These are phyloP conservation scores for Tetraneura akinire DNA, from an alignment of 1,140 invertebrate species.

Conservation along the genomic window DNA sequence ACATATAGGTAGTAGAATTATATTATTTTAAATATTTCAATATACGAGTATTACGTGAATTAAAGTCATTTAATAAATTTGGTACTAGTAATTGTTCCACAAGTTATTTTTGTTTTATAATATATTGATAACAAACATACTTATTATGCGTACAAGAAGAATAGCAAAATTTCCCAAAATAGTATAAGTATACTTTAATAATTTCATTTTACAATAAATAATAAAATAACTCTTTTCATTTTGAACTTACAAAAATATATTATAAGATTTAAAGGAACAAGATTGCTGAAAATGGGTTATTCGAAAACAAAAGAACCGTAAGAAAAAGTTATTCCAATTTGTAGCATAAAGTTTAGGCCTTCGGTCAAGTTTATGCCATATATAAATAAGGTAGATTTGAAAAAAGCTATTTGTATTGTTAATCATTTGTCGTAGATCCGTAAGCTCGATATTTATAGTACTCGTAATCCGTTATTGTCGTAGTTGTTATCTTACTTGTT, in stretches of 20 bases:
- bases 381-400: slow-evolving; percentile 19
- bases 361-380: slow-evolving; percentile 6
- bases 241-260: neutral
- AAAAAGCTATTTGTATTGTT: slow-evolving; percentile 12
- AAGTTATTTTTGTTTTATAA: too few relatives aligned
- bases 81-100: too few relatives aligned
- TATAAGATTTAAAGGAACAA: neutral
- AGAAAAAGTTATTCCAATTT: slow-evolving; percentile 3
- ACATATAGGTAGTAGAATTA: too few relatives aligned
- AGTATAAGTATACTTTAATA: too few relatives aligned
- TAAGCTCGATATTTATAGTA: slow-evolving; percentile 16
- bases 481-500: neutral
- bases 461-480: slow-evolving; percentile 26
- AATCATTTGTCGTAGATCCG: slow-evolving; percentile 21
- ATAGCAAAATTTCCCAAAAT: too few relatives aligned
- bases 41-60: too few relatives aligned
- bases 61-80: too few relatives aligned
- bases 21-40: too few relatives aligned
- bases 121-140: too few relatives aligned
- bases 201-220: too few relatives aligned
- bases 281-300: neutral
- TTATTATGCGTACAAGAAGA: too few relatives aligned
- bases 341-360: neutral
- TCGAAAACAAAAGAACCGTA: neutral
- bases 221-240: neutral